A percentile compares a stretch with the other conserved stretches of the same genome.
Evolutionary conservation across 2,888 invertebrate genomes (phyloP).

Genomic region (Geophilus truncorum): DNA sequence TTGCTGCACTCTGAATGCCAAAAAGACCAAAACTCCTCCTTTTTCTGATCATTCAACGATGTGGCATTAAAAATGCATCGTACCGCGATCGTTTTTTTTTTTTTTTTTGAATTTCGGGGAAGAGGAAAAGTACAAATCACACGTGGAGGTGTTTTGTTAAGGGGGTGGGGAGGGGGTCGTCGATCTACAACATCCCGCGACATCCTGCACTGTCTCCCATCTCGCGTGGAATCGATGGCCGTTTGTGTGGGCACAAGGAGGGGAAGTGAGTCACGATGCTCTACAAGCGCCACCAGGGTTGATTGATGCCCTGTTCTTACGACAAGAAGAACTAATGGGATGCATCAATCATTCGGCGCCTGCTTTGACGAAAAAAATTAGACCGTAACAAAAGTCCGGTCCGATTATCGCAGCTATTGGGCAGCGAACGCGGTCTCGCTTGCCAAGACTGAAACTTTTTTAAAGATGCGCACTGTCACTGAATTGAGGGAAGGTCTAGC

Average conservation of each 20-base stretch:
- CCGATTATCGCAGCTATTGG: background rate
- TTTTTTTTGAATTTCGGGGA: background rate
- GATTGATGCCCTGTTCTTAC: constrained; percentile 22
- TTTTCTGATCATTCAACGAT: background rate
- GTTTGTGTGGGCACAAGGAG: background rate
- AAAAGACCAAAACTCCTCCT: background rate
- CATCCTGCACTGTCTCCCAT: background rate
- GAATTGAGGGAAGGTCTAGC: background rate
- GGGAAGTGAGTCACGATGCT: background rate
- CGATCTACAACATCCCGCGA: background rate
- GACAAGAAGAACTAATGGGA: constrained; percentile 22
- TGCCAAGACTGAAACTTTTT: background rate
- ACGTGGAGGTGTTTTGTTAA: background rate
- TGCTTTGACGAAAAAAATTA: background rate
- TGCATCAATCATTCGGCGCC: constrained; percentile 18
- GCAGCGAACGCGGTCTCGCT: background rate
- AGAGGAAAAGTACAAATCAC: background rate
- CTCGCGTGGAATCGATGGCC: background rate
- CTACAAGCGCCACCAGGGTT: background rate
- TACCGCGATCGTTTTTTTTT: background rate
- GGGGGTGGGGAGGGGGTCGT: background rate
- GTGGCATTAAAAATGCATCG: background rate
- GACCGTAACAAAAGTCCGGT: background rate
- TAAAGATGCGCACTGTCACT: background rate
- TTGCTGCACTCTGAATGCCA: background rate